Evolutionary conservation across 2,113 vertebrate species (phyloP).

Genomic region (Bos indicus): DNA sequence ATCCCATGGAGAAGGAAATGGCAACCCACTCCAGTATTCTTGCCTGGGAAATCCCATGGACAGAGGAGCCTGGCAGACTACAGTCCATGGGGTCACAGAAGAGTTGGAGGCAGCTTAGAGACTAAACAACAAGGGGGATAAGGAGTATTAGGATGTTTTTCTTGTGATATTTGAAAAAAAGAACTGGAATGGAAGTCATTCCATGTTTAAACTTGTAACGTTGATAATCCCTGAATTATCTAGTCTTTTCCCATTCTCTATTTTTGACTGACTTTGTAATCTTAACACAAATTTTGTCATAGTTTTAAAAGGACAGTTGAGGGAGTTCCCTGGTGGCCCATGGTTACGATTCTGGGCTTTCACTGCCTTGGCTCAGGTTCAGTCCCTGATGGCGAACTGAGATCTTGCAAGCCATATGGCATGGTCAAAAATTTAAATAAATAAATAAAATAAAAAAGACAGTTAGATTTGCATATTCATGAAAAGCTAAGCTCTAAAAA

Average conservation of each 20-base stretch:
- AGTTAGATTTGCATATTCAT: neutral
- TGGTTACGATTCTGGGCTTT: neutral
- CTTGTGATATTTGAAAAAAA: neutral
- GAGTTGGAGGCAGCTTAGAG: neutral
- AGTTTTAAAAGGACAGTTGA: neutral
- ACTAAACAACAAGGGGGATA: neutral
- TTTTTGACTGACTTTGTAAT: neutral
- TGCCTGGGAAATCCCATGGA: neutral
- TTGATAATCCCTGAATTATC: neutral
- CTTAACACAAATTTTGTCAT: neutral
- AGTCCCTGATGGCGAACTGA: neutral
- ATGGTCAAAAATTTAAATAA: neutral
- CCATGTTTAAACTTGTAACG: neutral
- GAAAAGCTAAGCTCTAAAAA: neutral
- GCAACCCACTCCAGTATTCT: neutral
- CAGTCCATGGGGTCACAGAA: neutral
- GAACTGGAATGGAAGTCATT: neutral
- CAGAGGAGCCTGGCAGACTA: neutral
- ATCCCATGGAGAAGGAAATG: neutral
- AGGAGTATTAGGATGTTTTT: neutral
- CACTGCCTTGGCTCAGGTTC: neutral
- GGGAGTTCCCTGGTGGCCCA: neutral
- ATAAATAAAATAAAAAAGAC: neutral
- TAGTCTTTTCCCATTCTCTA: neutral
- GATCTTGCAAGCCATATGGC: neutral